Conservation (phyloP, 2,113 vertebrate species). For the Alethe castanea region DNA sequence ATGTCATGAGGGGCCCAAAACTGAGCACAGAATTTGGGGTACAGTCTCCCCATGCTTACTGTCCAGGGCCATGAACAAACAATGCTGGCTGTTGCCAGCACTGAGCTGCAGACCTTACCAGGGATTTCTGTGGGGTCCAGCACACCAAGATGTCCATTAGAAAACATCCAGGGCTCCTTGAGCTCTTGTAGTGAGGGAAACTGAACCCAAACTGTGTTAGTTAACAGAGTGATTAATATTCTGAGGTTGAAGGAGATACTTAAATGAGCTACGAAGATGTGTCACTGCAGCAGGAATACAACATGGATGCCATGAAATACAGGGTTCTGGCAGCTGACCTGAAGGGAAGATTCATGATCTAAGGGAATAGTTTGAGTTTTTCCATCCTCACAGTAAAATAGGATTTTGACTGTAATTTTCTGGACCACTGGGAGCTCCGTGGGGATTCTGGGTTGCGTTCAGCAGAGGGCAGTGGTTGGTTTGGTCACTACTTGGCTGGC, state of each 20-base stretch:
- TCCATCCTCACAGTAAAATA: neutral
- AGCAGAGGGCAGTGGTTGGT: constrained; percentile 65
- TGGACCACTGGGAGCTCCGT: neutral
- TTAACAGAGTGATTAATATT: neutral
- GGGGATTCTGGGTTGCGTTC: neutral
- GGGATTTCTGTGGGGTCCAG: neutral
- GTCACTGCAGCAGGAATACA: fast-evolving
- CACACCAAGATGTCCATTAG: neutral
- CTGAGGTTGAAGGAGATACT: neutral
- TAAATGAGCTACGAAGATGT: neutral
- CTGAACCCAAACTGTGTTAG: fast-evolving
- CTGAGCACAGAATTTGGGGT: neutral
- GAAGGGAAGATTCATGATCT: neutral
- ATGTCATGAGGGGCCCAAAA: neutral
- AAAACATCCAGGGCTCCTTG: neutral
- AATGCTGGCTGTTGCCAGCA: neutral
- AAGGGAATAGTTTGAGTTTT: neutral
- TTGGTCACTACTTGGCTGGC: constrained; percentile 7
- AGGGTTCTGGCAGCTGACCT: neutral
- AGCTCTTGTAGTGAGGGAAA: neutral
- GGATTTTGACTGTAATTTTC: neutral
- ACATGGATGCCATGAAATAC: neutral
- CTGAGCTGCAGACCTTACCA: neutral
- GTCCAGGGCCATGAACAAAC: no score
- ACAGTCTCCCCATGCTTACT: neutral